These are phyloP conservation scores for Oncopodura yosiiana DNA, from an alignment of 1,140 invertebrate species.

Conservation along the genomic window DNA sequence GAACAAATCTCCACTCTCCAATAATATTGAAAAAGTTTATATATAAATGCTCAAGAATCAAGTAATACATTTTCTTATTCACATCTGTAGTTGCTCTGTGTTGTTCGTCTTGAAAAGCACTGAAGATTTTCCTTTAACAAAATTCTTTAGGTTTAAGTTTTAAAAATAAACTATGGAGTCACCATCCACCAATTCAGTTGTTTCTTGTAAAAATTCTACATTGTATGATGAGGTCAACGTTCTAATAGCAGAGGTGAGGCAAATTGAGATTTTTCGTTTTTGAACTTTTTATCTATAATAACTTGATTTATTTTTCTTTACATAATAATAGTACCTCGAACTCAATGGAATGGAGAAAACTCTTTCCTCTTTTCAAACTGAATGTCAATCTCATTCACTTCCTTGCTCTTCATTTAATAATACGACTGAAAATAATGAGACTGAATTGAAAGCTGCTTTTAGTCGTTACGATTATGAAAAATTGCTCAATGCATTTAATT, in stretches of 20 bases:
- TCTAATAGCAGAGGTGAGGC: conserved; percentile 5
- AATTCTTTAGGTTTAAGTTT: no score
- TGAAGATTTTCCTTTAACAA: no score
- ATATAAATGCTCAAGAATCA: background rate
- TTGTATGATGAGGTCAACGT: conserved; percentile 8
- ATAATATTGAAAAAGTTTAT: no score
- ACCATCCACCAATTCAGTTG: background rate
- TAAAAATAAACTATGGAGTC: no score
- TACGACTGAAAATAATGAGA: conserved; percentile 3
- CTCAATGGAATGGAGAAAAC: conserved; percentile 32
- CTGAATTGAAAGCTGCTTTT: conserved; percentile 24
- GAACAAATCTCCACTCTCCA: no score
- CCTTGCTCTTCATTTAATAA: conserved; percentile 10
- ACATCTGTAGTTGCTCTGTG: background rate
- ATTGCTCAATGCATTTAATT: conserved; percentile 31
- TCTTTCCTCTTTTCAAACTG: conserved; percentile 14
- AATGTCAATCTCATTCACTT: conserved; percentile 24
- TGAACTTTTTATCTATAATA: background rate
- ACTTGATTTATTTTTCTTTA: background rate
- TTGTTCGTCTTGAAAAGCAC: no score
- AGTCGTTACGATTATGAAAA: conserved; percentile 22
- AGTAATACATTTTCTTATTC: background rate
- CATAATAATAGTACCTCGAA: conserved; percentile 20
- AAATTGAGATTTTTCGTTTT: background rate
- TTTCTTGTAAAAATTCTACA: background rate